phyloP scores from a whole-genome alignment of 2,113 vertebrate species.

The Promerops cafer region DNA sequence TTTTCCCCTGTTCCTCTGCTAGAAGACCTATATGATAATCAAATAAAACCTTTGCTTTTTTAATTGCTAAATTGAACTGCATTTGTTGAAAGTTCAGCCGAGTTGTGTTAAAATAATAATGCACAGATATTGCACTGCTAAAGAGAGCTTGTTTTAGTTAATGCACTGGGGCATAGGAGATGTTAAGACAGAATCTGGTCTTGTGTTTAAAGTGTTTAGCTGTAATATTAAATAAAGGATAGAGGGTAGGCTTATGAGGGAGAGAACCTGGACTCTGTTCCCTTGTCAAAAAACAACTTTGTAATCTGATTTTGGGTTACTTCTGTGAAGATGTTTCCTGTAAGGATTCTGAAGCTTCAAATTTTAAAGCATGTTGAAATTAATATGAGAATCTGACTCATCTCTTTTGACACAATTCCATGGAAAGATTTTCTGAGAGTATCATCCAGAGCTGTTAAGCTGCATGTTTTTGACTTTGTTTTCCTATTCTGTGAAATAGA shows the following conservation, averaged over 20 bases:
- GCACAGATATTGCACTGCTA: background rate
- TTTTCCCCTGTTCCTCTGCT: background rate
- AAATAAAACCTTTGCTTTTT: background rate
- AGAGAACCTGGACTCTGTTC: background rate
- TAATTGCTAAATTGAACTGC: background rate
- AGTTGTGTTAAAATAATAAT: background rate
- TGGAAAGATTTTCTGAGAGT: background rate
- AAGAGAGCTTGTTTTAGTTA: background rate
- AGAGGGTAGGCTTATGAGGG: background rate
- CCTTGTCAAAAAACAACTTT: background rate
- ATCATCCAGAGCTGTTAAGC: background rate
- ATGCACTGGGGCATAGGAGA: background rate
- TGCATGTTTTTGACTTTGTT: background rate
- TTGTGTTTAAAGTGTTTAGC: background rate
- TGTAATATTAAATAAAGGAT: background rate
- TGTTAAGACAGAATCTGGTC: background rate
- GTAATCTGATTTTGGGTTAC: background rate
- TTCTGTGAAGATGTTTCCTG: background rate
- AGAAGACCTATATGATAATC: background rate
- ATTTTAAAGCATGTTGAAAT: background rate
- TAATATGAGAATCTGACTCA: background rate
- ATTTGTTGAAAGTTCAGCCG: background rate
- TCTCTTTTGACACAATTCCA: background rate
- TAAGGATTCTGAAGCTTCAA: background rate
- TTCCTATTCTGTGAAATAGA: background rate